Evolutionary conservation across 2,797 vertebrate species (phyloP).

Genomic region (Tinamus major): DNA sequence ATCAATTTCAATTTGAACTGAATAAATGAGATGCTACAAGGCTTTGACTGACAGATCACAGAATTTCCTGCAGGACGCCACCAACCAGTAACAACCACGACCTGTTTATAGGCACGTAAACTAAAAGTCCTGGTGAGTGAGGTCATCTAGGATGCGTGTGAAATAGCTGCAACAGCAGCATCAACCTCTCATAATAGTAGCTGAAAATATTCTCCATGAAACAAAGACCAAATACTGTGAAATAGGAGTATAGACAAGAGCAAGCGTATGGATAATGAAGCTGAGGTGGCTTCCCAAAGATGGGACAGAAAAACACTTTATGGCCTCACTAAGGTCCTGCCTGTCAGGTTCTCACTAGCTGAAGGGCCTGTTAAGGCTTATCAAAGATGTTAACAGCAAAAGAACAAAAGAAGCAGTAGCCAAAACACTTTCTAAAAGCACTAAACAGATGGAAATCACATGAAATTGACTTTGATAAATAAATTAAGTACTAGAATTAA

Average conservation of each 20-base stretch:
- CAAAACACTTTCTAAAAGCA: background rate
- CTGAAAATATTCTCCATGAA: background rate
- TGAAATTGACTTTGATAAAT: background rate
- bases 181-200: background rate
- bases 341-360: background rate
- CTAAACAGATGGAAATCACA: background rate
- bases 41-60: slow-evolving; percentile 6
- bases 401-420: background rate
- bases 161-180: background rate
- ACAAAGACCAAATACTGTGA: background rate
- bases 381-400: background rate
- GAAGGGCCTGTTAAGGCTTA: background rate
- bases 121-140: background rate
- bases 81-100: background rate
- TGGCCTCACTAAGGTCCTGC: fast-evolving
- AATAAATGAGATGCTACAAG: slow-evolving; percentile 12
- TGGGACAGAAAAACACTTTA: background rate
- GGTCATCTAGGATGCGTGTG: background rate
- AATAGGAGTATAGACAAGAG: background rate
- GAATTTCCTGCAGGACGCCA: background rate
- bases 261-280: background rate
- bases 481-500: background rate
- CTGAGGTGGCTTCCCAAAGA: background rate
- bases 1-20: slow-evolving; percentile 46
- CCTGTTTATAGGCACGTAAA: background rate